Percentiles rank a stretch among this genome's conserved stretches.
Conservation (phyloP, 2,888 invertebrate genomes). For the Strigamia maritima region DNA sequence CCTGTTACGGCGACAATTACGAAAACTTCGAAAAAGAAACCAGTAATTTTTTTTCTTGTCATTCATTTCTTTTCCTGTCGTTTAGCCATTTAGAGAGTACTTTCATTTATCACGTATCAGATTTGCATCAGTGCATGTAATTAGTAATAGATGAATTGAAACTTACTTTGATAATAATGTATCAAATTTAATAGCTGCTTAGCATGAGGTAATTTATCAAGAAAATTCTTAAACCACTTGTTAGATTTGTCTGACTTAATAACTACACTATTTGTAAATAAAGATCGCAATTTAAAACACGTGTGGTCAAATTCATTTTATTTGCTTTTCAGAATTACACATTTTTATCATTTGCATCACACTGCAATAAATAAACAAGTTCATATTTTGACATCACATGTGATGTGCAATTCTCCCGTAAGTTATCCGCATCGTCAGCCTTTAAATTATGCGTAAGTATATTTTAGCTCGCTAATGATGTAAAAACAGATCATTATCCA, state of each 20-base stretch:
- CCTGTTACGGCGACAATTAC: not conserved
- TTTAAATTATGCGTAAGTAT: no score
- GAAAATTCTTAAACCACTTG: conserved; percentile 5
- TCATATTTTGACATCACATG: no score
- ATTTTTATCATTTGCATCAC: no score
- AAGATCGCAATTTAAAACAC: conserved; percentile 13
- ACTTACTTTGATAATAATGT: conserved; percentile 11
- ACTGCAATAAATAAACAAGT: no score
- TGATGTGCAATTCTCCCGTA: no score
- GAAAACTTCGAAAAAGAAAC: not conserved
- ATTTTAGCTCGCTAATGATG: no score
- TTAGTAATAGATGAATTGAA: conserved; percentile 2
- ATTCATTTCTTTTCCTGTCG: not conserved
- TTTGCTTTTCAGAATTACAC: no score
- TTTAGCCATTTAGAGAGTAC: not conserved
- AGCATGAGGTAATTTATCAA: conserved; percentile 23
- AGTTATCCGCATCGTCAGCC: no score
- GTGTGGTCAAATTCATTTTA: not conserved
- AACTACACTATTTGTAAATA: conserved; percentile 21
- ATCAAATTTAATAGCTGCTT: conserved; percentile 17
- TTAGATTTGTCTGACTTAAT: conserved; percentile 26
- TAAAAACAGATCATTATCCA: no score
- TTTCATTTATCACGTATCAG: conserved; percentile 2
- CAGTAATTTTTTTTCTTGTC: conserved; percentile 9
- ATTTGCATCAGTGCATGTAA: not conserved